Conservation (phyloP, 2,113 vertebrate genomes). For the Cepphus grylle region DNA sequence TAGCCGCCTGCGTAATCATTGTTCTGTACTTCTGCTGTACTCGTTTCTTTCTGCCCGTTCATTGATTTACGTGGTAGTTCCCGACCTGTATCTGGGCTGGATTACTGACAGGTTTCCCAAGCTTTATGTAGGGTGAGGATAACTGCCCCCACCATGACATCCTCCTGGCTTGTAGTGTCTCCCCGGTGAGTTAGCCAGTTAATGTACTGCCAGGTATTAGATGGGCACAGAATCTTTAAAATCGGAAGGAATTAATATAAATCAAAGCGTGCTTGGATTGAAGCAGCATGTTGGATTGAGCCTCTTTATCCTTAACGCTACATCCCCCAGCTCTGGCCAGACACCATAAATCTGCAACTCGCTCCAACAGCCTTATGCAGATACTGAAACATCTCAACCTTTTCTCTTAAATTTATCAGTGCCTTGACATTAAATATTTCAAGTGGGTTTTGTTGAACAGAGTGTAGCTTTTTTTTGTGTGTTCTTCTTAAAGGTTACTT, state of each 20-base stretch:
- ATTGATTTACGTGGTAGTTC: not conserved
- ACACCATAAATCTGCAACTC: not conserved
- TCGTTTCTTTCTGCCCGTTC: not conserved
- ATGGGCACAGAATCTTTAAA: not conserved
- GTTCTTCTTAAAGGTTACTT: conserved; percentile 56
- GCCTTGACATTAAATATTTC: conserved; percentile 58
- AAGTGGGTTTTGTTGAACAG: conserved; percentile 42
- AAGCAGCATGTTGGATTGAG: not conserved
- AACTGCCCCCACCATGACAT: not conserved
- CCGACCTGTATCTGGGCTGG: not conserved
- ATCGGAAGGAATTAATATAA: not conserved
- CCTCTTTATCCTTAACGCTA: not conserved
- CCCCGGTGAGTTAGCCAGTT: accelerated
- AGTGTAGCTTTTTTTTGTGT: not conserved
- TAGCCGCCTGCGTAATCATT: not conserved
- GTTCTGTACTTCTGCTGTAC: not conserved
- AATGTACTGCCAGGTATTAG: not conserved
- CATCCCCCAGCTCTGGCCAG: not conserved
- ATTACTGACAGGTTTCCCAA: not conserved
- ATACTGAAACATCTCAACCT: not conserved
- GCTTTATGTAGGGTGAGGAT: not conserved
- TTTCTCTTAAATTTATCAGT: conserved; percentile 35
- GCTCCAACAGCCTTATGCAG: not conserved
- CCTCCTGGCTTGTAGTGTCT: not conserved
- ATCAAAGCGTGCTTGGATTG: not conserved